Evolutionary conservation across 2,113 vertebrate species (phyloP).

Genomic region (Oriolus oriolus): DNA sequence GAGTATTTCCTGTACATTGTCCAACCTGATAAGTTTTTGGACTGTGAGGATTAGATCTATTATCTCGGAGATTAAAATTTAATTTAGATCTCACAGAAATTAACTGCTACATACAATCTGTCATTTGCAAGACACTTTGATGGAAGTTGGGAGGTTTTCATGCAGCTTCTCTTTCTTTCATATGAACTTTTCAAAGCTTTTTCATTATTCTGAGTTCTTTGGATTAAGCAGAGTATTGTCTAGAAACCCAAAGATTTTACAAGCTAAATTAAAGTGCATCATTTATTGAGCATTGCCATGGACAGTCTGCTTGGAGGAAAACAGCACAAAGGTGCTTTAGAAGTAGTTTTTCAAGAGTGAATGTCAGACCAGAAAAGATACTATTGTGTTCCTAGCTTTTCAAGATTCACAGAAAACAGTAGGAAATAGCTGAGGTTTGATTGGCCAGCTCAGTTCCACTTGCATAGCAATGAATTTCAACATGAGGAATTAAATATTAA

Average conservation of each 20-base stretch:
- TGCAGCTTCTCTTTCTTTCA: not conserved
- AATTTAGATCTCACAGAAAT: not conserved
- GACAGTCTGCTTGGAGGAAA: not conserved
- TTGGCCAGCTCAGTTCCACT: not conserved
- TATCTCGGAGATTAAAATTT: not conserved
- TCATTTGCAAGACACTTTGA: not conserved
- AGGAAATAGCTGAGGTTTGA: not conserved
- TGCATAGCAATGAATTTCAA: not conserved
- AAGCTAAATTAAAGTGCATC: not conserved
- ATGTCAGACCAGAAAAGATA: not conserved
- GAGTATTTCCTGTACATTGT: not conserved
- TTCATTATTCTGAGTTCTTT: not conserved
- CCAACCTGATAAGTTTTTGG: not conserved
- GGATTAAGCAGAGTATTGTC: not conserved
- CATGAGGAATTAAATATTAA: not conserved
- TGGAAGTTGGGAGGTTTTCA: not conserved
- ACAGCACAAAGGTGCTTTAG: not conserved
- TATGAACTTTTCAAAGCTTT: not conserved
- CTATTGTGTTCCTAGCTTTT: not conserved
- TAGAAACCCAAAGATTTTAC: not conserved
- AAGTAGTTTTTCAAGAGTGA: not conserved
- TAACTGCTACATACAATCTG: not conserved
- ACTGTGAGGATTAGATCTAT: not conserved
- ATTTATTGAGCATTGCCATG: not conserved
- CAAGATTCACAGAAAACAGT: not conserved